phyloP scores from a whole-genome alignment of 2,888 invertebrate species.

The Drepanosiphum platanoidis region DNA sequence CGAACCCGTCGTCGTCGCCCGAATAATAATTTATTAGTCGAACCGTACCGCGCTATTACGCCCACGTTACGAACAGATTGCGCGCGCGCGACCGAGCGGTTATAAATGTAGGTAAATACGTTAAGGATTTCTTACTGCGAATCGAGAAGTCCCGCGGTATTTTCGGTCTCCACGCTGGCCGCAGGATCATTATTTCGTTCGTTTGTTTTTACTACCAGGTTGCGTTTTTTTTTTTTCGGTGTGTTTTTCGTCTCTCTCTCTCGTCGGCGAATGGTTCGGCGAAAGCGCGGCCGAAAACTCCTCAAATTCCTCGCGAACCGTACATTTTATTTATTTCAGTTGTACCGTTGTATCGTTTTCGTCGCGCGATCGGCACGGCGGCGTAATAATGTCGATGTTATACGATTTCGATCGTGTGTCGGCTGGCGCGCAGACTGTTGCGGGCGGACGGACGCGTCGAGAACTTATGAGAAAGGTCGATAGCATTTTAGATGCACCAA shows the following conservation, averaged over 20 bases:
- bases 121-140: slow-evolving; percentile 54
- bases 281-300: too few relatives aligned
- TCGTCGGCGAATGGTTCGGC: background rate
- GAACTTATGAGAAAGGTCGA: slow-evolving; percentile 21
- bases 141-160: slow-evolving; percentile 34
- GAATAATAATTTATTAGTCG: slow-evolving; percentile 23
- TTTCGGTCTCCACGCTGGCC: slow-evolving; percentile 52
- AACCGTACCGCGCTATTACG: background rate
- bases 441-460: background rate
- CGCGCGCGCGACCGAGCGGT: background rate
- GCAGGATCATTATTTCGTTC: slow-evolving; percentile 32
- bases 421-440: background rate
- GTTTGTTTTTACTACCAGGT: too few relatives aligned
- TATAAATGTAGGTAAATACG: too few relatives aligned
- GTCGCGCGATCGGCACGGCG: too few relatives aligned
- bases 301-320: too few relatives aligned
- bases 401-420: too few relatives aligned
- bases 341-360: too few relatives aligned
- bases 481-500: slow-evolving; percentile 17
- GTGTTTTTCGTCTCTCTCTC: background rate
- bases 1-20: too few relatives aligned
- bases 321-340: too few relatives aligned
- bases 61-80: background rate
- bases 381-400: too few relatives aligned
- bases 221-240: background rate